These are phyloP conservation scores for Adelognathus sp. DNA, from an alignment of 2,888 invertebrate species.

Conservation along the genomic window DNA sequence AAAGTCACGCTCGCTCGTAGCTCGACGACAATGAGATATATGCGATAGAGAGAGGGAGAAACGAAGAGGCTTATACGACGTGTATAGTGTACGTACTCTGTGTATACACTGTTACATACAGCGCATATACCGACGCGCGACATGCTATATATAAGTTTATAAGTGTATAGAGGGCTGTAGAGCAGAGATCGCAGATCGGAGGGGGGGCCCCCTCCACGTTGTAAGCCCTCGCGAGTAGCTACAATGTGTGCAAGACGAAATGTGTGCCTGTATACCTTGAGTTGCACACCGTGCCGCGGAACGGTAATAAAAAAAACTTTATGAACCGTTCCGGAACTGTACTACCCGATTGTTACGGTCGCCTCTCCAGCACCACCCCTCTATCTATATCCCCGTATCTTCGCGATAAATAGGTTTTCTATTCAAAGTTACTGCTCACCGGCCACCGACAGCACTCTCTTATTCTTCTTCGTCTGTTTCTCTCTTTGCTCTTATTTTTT, in stretches of 20 bases:
- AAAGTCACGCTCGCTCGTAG: conserved; percentile 57
- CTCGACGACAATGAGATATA: conserved; percentile 47
- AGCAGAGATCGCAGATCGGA: conserved; percentile 39
- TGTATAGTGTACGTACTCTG: not conserved
- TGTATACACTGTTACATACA: conserved; percentile 13
- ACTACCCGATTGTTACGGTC: conserved; percentile 63
- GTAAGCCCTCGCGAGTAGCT: conserved; percentile 25
- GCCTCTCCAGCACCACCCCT: conserved; percentile 33
- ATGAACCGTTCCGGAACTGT: conserved; percentile 62
- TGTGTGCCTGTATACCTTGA: conserved; percentile 23
- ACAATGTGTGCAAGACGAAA: conserved; percentile 21
- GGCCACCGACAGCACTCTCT: conserved; percentile 38
- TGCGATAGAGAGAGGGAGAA: not conserved
- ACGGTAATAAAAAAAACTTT: conserved; percentile 63
- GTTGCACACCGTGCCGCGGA: conserved; percentile 34
- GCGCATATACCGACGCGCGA: not conserved
- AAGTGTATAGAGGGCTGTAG: not conserved
- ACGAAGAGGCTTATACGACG: conserved; percentile 16
- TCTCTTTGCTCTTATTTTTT: not conserved
- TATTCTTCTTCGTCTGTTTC: conserved; percentile 32
- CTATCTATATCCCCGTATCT: too few species aligned
- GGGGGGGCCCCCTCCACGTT: conserved; percentile 26
- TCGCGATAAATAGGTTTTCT: conserved; percentile 57
- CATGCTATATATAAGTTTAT: not conserved
- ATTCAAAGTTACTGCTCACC: conserved; percentile 59